These are phyloP conservation scores for Cricetomys ansorgei DNA, from an alignment of 2,113 vertebrate species.

Conservation along the genomic window DNA sequence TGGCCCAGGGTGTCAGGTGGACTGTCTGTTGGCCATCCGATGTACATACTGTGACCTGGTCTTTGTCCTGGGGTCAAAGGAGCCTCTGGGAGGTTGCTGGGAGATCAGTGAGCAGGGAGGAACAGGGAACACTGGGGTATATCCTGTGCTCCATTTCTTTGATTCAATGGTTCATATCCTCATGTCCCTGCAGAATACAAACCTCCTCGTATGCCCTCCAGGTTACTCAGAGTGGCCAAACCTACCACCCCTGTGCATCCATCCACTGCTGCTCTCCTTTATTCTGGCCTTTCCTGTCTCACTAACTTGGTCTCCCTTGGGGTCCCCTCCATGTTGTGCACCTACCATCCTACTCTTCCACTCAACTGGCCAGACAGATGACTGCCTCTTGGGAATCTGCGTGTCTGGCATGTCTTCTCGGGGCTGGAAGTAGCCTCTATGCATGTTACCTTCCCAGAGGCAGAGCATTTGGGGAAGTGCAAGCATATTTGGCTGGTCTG, in stretches of 20 bases:
- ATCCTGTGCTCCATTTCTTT: background rate
- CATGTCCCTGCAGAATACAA: background rate
- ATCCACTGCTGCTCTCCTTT: fast-evolving
- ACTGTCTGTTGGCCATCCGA: background rate
- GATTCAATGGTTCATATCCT: background rate
- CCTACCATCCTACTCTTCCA: background rate
- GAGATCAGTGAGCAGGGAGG: background rate
- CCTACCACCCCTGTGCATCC: fast-evolving
- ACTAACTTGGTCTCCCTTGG: background rate
- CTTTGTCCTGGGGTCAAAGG: background rate
- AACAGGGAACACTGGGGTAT: background rate
- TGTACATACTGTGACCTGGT: background rate
- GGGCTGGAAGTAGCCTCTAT: fast-evolving
- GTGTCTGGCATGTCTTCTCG: background rate
- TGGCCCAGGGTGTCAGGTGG: background rate
- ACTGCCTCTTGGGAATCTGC: background rate
- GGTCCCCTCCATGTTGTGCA: background rate
- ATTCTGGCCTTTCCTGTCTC: fast-evolving
- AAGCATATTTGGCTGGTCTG: fast-evolving
- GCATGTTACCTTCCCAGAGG: background rate
- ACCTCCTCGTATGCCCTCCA: too few relatives aligned
- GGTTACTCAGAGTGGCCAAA: background rate
- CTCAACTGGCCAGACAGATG: background rate
- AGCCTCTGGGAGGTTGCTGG: background rate
- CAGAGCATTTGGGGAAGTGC: fast-evolving